These are phyloP conservation scores for Mechanitis messenoides DNA, from an alignment of 2,888 invertebrate genomes.

Conservation along the genomic window DNA sequence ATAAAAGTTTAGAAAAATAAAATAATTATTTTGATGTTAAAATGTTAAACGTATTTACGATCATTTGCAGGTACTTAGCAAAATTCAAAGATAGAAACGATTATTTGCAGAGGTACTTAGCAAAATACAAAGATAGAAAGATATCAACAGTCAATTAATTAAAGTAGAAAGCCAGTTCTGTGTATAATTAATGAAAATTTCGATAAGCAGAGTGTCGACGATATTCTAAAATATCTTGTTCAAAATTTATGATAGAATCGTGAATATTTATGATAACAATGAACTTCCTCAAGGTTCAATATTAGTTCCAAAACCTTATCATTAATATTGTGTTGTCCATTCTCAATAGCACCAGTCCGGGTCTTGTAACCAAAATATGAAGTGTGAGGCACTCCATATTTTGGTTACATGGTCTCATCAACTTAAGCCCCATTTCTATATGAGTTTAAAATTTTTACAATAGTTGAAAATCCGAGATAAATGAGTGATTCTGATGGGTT, in stretches of 20 bases:
- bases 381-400: constrained; percentile 12
- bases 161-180: constrained; percentile 44
- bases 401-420: constrained; percentile 22
- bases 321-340: background rate
- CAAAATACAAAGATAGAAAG: constrained; percentile 14
- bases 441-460: background rate
- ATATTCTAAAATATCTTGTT: constrained; percentile 38
- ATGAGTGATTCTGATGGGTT: background rate
- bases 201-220: constrained; percentile 37
- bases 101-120: constrained; percentile 6
- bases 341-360: constrained; percentile 7
- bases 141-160: constrained; percentile 40
- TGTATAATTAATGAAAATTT: constrained; percentile 48
- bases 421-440: constrained; percentile 10
- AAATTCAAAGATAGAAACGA: no score
- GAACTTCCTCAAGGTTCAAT: background rate
- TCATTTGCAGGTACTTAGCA: no score
- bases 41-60: no score
- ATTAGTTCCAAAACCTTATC: no score
- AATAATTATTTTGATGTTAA: background rate
- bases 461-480: constrained; percentile 17
- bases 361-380: constrained; percentile 1
- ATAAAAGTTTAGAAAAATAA: background rate
- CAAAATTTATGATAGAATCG: constrained; percentile 17
- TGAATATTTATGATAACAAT: background rate